A percentile compares a stretch with the other conserved stretches of the same genome.
These are phyloP conservation scores for Agrilus planipennis DNA, from an alignment of 1,140 invertebrate species.

Conservation along the genomic window DNA sequence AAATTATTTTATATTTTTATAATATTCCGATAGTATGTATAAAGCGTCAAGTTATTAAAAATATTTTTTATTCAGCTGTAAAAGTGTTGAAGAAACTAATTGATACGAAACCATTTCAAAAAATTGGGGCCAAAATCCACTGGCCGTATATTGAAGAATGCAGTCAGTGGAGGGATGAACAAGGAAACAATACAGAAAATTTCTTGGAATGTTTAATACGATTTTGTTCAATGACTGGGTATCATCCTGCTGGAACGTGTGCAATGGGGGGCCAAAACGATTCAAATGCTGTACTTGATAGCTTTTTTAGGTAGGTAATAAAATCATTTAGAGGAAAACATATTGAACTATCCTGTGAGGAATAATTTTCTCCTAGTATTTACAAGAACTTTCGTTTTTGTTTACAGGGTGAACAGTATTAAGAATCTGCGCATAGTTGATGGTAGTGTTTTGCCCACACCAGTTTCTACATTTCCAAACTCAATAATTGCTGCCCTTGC, in stretches of 20 bases:
- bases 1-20: too few species aligned
- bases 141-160: background rate
- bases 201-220: background rate
- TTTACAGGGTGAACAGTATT: constrained; percentile 49
- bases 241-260: background rate
- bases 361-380: background rate
- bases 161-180: background rate
- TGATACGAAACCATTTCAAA: background rate
- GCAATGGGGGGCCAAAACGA: background rate
- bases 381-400: constrained; percentile 11
- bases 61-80: background rate
- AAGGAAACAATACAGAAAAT: background rate
- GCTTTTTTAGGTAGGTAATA: background rate
- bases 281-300: background rate
- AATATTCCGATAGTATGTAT: too few species aligned
- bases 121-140: background rate
- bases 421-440: constrained; percentile 53
- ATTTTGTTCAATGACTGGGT: background rate
- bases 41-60: too few species aligned
- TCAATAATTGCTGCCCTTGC: constrained; percentile 40
- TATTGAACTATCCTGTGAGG: too few species aligned
- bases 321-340: too few species aligned
- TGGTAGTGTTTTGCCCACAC: constrained; percentile 56
- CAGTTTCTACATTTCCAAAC: constrained; percentile 55
- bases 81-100: background rate